phyloP scores from a whole-genome alignment of 2,888 invertebrate genomes.

The Ormyrus labotus region DNA sequence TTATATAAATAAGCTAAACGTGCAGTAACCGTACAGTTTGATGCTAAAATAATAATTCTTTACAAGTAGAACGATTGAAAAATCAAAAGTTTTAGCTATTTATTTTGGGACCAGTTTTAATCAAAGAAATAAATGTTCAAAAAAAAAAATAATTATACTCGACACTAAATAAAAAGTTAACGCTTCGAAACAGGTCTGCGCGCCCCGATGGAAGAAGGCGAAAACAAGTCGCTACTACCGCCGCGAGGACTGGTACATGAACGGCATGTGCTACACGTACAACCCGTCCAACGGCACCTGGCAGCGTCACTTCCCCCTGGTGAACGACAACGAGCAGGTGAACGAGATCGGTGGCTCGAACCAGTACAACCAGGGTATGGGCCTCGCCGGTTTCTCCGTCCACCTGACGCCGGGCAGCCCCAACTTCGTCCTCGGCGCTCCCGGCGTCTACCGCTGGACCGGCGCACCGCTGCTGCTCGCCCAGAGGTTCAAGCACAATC shows the following conservation, averaged over 20 bases:
- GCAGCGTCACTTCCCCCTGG: not conserved
- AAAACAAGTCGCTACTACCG: slow-evolving; percentile 18
- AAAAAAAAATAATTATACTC: not conserved
- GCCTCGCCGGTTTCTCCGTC: slow-evolving; percentile 65
- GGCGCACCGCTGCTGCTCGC: slow-evolving; percentile 62
- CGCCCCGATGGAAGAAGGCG: slow-evolving; percentile 71
- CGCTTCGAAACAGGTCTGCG: slow-evolving; percentile 71
- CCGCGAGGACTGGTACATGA: slow-evolving; percentile 59
- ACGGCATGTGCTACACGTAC: slow-evolving; percentile 68
- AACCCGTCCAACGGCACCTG: not conserved
- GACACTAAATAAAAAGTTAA: not conserved
- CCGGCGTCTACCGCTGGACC: slow-evolving; percentile 70
- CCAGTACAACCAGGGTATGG: slow-evolving; percentile 63
- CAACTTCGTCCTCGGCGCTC: slow-evolving; percentile 68
- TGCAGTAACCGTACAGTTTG: too few species aligned
- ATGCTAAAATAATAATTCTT: too few species aligned
- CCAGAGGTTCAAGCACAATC: not conserved
- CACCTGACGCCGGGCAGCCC: slow-evolving; percentile 57
- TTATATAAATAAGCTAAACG: too few species aligned
- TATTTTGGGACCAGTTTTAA: too few species aligned
- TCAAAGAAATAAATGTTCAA: not conserved
- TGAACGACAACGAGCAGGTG: not conserved
- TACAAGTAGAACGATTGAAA: too few species aligned
- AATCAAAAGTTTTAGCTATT: too few species aligned
- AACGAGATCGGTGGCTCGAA: slow-evolving; percentile 22